A percentile compares a stretch with the other conserved stretches of the same genome.
phyloP scores from a whole-genome alignment of 2,113 vertebrate genomes.

The Gasterosteus aculeatus region DNA sequence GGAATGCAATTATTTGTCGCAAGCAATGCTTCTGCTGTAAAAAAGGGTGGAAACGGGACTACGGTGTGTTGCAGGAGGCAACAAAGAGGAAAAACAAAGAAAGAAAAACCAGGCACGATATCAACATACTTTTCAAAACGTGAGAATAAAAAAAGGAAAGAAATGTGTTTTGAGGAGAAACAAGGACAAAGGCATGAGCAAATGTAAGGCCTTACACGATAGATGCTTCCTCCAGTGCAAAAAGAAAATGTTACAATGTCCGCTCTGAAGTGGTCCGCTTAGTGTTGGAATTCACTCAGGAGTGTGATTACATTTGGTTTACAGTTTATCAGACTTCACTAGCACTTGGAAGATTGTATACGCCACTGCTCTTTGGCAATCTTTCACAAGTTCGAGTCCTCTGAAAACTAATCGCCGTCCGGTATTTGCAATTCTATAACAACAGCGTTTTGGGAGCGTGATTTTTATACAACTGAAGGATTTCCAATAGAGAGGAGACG shows the following conservation, averaged over 20 bases:
- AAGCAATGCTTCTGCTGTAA: constrained; percentile 60
- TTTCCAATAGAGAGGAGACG: constrained; percentile 49
- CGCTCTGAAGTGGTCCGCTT: constrained; percentile 78
- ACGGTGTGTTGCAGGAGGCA: constrained; percentile 41
- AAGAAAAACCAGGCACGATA: constrained; percentile 68
- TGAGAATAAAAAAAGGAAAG: constrained; percentile 24
- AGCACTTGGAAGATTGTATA: constrained; percentile 70
- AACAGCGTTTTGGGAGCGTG: constrained; percentile 48
- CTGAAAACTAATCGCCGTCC: constrained; percentile 18
- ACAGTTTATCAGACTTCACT: constrained; percentile 56
- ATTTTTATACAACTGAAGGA: constrained; percentile 21
- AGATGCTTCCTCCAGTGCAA: constrained; percentile 69
- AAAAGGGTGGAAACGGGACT: constrained; percentile 61
- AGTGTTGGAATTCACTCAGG: constrained; percentile 73
- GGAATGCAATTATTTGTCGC: constrained; percentile 75
- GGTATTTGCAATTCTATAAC: constrained; percentile 34
- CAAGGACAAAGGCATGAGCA: constrained; percentile 75
- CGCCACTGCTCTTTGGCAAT: constrained; percentile 77
- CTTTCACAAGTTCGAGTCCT: constrained; percentile 43
- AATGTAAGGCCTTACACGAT: constrained; percentile 87
- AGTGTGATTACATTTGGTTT: constrained; percentile 74
- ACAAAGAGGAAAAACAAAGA: constrained; percentile 15
- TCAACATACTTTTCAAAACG: constrained; percentile 46
- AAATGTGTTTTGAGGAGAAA: constrained; percentile 26
- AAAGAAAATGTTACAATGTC: constrained; percentile 81